Evolutionary conservation across 2,113 vertebrate genomes (phyloP).

Genomic region (Tragulus kanchil): DNA sequence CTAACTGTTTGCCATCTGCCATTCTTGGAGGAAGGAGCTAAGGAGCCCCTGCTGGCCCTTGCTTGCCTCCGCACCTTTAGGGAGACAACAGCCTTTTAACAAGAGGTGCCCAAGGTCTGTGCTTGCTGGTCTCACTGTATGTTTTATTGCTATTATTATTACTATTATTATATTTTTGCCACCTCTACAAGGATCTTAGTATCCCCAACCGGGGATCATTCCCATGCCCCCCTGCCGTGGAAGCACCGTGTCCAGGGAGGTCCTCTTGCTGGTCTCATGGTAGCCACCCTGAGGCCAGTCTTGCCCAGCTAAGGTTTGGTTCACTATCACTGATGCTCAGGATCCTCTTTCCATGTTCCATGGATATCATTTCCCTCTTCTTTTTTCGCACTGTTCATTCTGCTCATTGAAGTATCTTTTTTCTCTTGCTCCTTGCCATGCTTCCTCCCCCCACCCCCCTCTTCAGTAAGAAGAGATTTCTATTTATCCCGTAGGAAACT

Average conservation of each 20-base stretch:
- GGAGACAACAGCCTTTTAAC: not conserved
- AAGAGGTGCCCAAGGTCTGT: not conserved
- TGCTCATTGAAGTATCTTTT: not conserved
- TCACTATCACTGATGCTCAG: not conserved
- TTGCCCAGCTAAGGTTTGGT: not conserved
- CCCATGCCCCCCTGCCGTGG: not conserved
- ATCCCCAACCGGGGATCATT: not conserved
- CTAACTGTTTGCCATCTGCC: not conserved
- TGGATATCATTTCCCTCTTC: not conserved
- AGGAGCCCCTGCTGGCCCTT: too few relatives aligned
- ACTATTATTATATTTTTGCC: not conserved
- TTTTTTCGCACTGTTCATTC: not conserved
- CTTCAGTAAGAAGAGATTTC: constrained; percentile 64
- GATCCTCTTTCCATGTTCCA: not conserved
- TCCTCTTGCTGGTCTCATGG: not conserved
- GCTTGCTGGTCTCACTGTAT: not conserved
- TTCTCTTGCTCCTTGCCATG: not conserved
- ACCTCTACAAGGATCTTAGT: not conserved
- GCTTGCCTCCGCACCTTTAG: not conserved
- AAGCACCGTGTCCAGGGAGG: not conserved
- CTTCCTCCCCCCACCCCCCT: not conserved
- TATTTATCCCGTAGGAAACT: constrained; percentile 57
- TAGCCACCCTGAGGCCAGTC: not conserved
- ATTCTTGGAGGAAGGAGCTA: not conserved
- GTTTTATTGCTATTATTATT: not conserved